phyloP scores from a whole-genome alignment of 2,888 invertebrate genomes.

The Eupithecia pulchellata region DNA sequence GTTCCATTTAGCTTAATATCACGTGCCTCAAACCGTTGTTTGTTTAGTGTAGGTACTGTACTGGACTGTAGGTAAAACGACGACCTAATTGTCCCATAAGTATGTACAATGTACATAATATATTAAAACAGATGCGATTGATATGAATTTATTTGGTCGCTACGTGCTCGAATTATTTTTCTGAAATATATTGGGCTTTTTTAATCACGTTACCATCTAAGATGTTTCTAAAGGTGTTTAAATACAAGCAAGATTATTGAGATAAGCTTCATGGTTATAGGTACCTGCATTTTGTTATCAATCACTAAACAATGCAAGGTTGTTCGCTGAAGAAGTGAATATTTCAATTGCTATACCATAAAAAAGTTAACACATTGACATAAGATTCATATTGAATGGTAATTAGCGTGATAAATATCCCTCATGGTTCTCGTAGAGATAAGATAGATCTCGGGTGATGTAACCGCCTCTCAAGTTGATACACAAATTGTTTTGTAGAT shows the following conservation, averaged over 20 bases:
- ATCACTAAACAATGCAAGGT: conserved; percentile 1
- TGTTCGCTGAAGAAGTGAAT: not conserved
- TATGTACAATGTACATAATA: not conserved
- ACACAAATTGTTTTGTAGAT: conserved; percentile 9
- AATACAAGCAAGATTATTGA: not conserved
- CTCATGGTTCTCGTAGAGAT: conserved; percentile 35
- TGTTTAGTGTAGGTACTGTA: too few species aligned
- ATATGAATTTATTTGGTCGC: not conserved
- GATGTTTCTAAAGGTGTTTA: too few species aligned
- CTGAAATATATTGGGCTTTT: not conserved
- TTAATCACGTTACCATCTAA: not conserved
- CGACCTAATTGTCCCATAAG: not conserved
- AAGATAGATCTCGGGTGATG: conserved; percentile 46
- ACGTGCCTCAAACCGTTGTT: not conserved
- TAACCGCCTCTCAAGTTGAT: conserved; percentile 30
- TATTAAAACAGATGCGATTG: not conserved
- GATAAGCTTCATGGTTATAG: not conserved
- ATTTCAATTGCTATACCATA: not conserved
- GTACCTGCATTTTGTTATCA: not conserved
- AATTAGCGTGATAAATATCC: conserved; percentile 23
- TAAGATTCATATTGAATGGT: conserved; percentile 14
- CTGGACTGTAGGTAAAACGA: too few species aligned
- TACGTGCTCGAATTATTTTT: not conserved
- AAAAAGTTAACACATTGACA: not conserved
- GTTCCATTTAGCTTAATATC: not conserved